These are phyloP conservation scores for Phainopepla nitens DNA, from an alignment of 2,113 vertebrate species.

Conservation along the genomic window DNA sequence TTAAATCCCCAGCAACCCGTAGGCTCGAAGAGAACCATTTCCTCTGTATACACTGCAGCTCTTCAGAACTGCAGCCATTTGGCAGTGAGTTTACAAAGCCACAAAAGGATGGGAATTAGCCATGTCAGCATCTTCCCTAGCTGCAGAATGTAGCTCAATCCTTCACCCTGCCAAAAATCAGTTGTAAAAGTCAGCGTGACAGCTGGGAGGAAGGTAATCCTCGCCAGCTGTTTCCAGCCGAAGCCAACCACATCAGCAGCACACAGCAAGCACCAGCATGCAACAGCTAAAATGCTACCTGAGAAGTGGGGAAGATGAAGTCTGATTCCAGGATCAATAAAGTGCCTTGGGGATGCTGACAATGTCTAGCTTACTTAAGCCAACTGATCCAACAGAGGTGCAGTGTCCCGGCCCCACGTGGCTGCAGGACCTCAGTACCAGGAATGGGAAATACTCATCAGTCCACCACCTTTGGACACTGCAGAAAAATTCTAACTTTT, in stretches of 20 bases:
- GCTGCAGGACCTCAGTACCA: background rate
- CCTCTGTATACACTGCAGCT: conserved; percentile 31
- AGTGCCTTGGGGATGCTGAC: background rate
- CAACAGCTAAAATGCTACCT: background rate
- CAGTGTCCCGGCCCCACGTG: background rate
- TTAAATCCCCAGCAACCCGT: conserved; percentile 17
- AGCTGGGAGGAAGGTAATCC: conserved; percentile 48
- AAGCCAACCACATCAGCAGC: background rate
- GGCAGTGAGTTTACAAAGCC: conserved; percentile 15
- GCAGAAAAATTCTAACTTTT: background rate
- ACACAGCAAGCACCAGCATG: background rate
- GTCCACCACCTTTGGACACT: background rate
- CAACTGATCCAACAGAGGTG: background rate
- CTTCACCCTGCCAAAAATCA: conserved; percentile 58
- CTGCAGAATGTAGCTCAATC: conserved; percentile 40
- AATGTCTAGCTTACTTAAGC: background rate
- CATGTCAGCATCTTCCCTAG: conserved; percentile 68
- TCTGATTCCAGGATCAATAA: background rate
- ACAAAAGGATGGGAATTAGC: conserved; percentile 63
- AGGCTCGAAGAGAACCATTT: conserved; percentile 47
- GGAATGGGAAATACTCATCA: background rate
- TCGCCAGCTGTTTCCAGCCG: conserved; percentile 45
- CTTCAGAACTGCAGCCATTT: conserved; percentile 62
- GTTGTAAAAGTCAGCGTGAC: conserved; percentile 55
- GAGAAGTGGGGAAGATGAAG: background rate